Base-by-base conservation (phyloP, 2,113 vertebrate genomes). In the Lasiurus borealis region DNA sequence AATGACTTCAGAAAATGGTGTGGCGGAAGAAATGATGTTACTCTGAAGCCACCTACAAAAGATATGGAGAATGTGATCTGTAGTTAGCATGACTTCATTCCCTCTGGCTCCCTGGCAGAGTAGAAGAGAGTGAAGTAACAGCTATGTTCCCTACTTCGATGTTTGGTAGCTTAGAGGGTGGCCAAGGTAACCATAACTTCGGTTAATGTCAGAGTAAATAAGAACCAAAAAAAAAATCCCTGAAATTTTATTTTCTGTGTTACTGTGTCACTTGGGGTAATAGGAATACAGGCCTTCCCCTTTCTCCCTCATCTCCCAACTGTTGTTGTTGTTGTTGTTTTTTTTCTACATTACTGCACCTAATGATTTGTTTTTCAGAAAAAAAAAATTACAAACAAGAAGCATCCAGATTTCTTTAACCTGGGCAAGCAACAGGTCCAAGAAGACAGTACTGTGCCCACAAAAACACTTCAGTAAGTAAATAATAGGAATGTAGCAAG, bases 101-200 rank as follows among this genome's bases (percentile, higher is more conserved):
- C 76, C 31, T 69, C 27, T 93, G 64, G 94, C 66, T 96, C 66
- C 18, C 80, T 7, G 13, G 50, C 8, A 19, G 66, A 77, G 81
- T 69, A n/a, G n/a, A 72, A n/a, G 64, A 97, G 13, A 75, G 29
- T 57, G 46, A 94, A 92, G 31, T 72, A 82, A 88, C 19, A n/a
- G 44, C 25, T 69, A 40, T 44, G 46, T 94, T 95, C 72, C 68
- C 77, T 25, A 31, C 44, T 90, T 77, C 88, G 95, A 95, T 72
- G 82, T 0, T 87, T 21, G 27, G 21, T 91, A 94, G 25, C 46
- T 59, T 88, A 87, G 54, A 93, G 10, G 48, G 69, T 86, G 94
- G n/a, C 69, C 66, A 95, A 91, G 92, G 96, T 91, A 96, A 94
- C 36, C 36, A 52, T 23, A 95, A 96, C 19, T 94, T 96, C 93